Evolutionary conservation across 2,113 vertebrate species (phyloP).

Genomic region (Hippocampus guttulatus): DNA sequence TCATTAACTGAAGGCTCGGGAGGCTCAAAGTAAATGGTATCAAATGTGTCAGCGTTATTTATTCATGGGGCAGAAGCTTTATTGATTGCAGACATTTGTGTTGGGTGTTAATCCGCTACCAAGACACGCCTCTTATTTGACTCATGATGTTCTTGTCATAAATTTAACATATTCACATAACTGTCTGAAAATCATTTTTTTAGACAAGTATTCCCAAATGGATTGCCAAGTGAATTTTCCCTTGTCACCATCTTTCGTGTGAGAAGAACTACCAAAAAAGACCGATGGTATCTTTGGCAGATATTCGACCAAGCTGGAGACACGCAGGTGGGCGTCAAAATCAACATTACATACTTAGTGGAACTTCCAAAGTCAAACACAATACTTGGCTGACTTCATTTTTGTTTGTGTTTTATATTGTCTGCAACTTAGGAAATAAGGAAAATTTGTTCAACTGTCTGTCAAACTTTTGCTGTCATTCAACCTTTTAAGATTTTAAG

Average conservation of each 20-base stretch:
- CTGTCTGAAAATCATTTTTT: slow-evolving; percentile 23
- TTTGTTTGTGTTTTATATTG: not conserved
- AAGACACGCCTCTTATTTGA: not conserved
- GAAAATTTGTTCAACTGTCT: not conserved
- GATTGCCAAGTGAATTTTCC: slow-evolving; percentile 84
- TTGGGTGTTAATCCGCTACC: not conserved
- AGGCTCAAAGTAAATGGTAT: slow-evolving; percentile 53
- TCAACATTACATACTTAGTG: not conserved
- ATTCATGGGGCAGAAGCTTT: not conserved
- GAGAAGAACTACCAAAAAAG: slow-evolving; percentile 85
- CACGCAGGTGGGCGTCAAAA: slow-evolving; percentile 75
- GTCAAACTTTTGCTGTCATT: not conserved
- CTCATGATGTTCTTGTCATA: not conserved
- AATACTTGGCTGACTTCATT: not conserved
- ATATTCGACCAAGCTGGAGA: slow-evolving; percentile 80
- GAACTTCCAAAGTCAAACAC: not conserved
- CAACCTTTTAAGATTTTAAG: too few species aligned
- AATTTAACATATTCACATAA: not conserved
- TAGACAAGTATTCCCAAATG: slow-evolving; percentile 84
- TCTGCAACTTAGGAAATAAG: not conserved
- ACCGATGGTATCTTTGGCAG: slow-evolving; percentile 94
- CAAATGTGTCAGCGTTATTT: slow-evolving; percentile 13
- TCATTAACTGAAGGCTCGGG: slow-evolving; percentile 55
- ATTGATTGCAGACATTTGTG: not conserved
- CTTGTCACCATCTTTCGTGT: slow-evolving; percentile 82